Conservation (phyloP, 2,113 vertebrate species). For the Bagarius yarrelli region DNA sequence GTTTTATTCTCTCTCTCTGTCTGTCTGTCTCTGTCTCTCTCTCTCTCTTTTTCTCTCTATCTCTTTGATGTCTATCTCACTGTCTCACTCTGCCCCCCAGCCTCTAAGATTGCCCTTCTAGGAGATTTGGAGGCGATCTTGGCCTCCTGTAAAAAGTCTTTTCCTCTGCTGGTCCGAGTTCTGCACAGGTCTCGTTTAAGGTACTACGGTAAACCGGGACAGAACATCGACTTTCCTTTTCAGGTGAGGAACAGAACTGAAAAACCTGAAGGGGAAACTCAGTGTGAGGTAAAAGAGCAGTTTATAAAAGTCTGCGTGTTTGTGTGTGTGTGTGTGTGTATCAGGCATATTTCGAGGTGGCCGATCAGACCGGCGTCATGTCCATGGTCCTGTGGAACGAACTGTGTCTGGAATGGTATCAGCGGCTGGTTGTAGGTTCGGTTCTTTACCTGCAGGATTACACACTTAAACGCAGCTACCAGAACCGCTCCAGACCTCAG, state of each 20-base stretch:
- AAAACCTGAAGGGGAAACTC: background rate
- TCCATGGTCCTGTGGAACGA: constrained; percentile 89
- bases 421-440: constrained; percentile 76
- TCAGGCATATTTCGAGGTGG: constrained; percentile 89
- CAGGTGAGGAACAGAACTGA: constrained; percentile 70
- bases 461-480: constrained; percentile 78
- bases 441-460: constrained; percentile 85
- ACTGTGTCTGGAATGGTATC: constrained; percentile 87
- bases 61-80: background rate
- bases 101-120: constrained; percentile 75
- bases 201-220: constrained; percentile 84
- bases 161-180: constrained; percentile 84
- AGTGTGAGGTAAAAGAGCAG: background rate
- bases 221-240: constrained; percentile 80
- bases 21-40: background rate
- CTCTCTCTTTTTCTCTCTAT: background rate
- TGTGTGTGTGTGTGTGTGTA: background rate
- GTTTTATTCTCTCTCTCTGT: background rate
- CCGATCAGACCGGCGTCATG: constrained; percentile 85
- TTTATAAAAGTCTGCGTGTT: background rate
- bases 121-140: constrained; percentile 75
- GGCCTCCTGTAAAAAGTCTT: constrained; percentile 58
- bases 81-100: constrained; percentile 61
- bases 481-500: constrained; percentile 75
- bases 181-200: constrained; percentile 84